A percentile compares a stretch with the other conserved stretches of the same genome.
These are phyloP conservation scores for Mya arenaria DNA, from an alignment of 1,140 invertebrate genomes.

Conservation along the genomic window DNA sequence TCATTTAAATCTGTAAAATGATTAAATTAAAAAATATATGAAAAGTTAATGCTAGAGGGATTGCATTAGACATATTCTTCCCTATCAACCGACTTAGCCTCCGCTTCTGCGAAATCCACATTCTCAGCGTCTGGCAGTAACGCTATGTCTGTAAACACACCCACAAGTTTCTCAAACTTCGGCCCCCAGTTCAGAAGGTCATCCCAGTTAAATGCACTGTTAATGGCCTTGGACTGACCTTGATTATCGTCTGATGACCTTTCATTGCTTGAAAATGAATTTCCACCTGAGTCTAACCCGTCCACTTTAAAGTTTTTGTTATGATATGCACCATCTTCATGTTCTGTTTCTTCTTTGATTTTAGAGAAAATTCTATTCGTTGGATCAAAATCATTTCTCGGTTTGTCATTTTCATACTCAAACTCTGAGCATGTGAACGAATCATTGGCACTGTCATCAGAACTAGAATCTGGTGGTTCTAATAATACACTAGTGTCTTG, in stretches of 20 bases:
- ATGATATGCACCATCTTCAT: constrained; percentile 76
- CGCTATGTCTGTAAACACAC: constrained; percentile 97
- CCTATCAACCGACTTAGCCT: constrained; percentile 42
- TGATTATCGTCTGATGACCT: constrained; percentile 92
- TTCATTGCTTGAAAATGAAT: constrained; percentile 92
- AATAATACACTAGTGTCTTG: constrained; percentile 81
- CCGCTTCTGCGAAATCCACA: constrained; percentile 39
- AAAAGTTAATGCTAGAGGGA: no score
- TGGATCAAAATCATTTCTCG: constrained; percentile 82
- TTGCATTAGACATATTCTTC: constrained; percentile 69
- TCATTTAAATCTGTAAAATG: no score
- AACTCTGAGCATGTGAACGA: constrained; percentile 99
- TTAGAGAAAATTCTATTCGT: constrained; percentile 87
- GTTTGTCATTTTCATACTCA: constrained; percentile 93
- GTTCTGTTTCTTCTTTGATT: constrained; percentile 84
- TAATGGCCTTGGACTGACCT: constrained; percentile 84
- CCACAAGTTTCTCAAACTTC: constrained; percentile 96
- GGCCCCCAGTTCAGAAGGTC: constrained; percentile 97
- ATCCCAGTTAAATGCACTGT: constrained; percentile 93
- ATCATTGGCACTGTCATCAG: constrained; percentile 97
- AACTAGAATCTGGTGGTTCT: constrained; percentile 86
- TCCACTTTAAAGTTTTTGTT: constrained; percentile 84
- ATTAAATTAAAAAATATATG: no score
- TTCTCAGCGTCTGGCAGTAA: constrained; percentile 87
- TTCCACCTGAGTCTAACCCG: constrained; percentile 95